Evolutionary conservation across 2,797 vertebrate species (phyloP).

Genomic region (Ficedula albicollis): DNA sequence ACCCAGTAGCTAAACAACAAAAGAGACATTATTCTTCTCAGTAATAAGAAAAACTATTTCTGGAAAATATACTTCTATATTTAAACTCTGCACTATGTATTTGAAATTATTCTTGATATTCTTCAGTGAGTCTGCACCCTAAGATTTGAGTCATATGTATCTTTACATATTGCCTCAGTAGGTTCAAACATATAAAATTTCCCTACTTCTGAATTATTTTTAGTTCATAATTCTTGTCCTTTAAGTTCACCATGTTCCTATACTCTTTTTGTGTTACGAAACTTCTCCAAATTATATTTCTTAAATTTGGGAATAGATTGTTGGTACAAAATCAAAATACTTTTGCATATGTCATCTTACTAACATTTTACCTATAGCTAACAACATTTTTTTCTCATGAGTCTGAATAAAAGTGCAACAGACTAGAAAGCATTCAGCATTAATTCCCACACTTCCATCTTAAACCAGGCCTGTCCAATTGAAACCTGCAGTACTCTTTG

Average conservation of each 20-base stretch:
- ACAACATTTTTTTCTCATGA: background rate
- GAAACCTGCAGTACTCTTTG: background rate
- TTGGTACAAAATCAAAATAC: background rate
- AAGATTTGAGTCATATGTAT: background rate
- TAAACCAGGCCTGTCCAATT: background rate
- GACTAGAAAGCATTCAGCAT: background rate
- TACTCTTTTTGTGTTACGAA: background rate
- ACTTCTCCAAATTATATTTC: background rate
- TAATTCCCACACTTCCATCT: background rate
- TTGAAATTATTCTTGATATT: background rate
- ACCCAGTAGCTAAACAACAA: background rate
- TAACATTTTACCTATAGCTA: background rate
- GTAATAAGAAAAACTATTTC: background rate
- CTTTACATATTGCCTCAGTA: background rate
- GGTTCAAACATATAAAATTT: background rate
- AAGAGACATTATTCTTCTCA: background rate
- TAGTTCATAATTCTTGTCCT: background rate
- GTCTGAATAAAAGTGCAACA: background rate
- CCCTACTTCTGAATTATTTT: background rate
- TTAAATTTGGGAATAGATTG: background rate
- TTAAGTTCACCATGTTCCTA: background rate
- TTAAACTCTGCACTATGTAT: background rate
- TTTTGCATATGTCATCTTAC: background rate
- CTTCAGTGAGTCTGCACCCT: background rate
- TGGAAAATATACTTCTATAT: background rate